Evolutionary conservation across 2,113 vertebrate genomes (phyloP).

Genomic region (Cynoglossus semilaevis): DNA sequence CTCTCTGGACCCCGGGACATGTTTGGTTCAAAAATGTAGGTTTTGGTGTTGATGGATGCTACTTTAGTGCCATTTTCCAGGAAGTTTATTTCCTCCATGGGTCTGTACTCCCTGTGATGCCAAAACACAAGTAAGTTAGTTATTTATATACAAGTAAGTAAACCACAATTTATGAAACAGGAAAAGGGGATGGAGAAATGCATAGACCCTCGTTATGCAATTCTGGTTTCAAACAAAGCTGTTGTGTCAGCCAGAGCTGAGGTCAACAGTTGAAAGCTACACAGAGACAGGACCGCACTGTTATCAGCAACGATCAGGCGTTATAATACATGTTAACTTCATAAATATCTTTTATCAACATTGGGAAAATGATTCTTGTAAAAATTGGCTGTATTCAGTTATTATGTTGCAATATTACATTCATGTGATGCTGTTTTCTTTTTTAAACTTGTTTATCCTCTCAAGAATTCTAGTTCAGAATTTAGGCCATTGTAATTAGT

Average conservation of each 20-base stretch:
- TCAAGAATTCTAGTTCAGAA: too few relatives aligned
- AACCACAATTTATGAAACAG: not conserved
- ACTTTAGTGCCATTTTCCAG: slow-evolving; percentile 87
- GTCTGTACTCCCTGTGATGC: slow-evolving; percentile 84
- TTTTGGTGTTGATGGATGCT: slow-evolving; percentile 85
- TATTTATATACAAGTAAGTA: too few relatives aligned
- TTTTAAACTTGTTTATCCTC: too few relatives aligned
- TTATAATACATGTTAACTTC: too few relatives aligned
- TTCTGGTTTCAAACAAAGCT: slow-evolving; percentile 4
- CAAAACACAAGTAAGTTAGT: slow-evolving; percentile 13
- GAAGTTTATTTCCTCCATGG: slow-evolving; percentile 83
- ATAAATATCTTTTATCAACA: too few relatives aligned
- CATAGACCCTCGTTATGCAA: not conserved
- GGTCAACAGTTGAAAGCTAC: not conserved
- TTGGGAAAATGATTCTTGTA: too few relatives aligned
- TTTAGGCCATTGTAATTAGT: too few relatives aligned
- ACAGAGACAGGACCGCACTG: not conserved
- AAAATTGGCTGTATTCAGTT: too few relatives aligned
- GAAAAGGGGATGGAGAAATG: not conserved
- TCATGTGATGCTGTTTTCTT: too few relatives aligned
- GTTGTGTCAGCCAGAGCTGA: not conserved
- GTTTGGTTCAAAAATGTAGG: slow-evolving; percentile 84
- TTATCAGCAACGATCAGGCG: not conserved
- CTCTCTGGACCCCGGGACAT: slow-evolving; percentile 86
- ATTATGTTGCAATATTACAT: too few relatives aligned